Evolutionary conservation across 2,113 vertebrate species (phyloP).

Genomic region (Poicephalus gulielmi): DNA sequence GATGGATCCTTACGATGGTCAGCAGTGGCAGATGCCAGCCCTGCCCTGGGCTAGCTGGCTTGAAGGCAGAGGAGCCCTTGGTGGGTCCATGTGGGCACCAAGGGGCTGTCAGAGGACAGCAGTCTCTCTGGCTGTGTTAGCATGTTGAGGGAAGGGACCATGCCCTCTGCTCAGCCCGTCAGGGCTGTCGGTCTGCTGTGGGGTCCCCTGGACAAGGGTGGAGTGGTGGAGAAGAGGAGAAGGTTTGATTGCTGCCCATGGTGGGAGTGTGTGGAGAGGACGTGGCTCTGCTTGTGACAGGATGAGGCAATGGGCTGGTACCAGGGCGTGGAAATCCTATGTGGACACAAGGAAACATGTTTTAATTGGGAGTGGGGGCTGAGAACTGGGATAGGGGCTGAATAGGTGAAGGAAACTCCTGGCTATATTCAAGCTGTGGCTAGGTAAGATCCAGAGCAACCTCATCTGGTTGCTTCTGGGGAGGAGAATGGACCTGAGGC

Average conservation of each 20-base stretch:
- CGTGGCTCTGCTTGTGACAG: accelerated
- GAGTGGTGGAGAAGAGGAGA: not conserved
- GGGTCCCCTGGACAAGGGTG: not conserved
- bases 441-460: not conserved
- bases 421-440: not conserved
- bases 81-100: not conserved
- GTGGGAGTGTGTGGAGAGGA: not conserved
- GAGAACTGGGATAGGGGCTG: not conserved
- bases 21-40: not conserved
- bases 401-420: not conserved
- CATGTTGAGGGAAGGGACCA: not conserved
- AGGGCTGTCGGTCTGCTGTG: not conserved
- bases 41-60: not conserved
- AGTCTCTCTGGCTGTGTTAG: not conserved
- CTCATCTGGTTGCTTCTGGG: not conserved
- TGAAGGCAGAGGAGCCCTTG: not conserved
- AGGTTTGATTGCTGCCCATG: not conserved
- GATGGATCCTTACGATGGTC: accelerated
- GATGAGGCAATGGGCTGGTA: not conserved
- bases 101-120: not conserved
- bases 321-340: accelerated
- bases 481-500: not conserved
- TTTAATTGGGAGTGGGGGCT: not conserved
- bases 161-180: not conserved
- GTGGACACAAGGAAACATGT: accelerated